Conservation (phyloP, 2,113 vertebrate genomes). For the Phyllostomus hastatus region DNA sequence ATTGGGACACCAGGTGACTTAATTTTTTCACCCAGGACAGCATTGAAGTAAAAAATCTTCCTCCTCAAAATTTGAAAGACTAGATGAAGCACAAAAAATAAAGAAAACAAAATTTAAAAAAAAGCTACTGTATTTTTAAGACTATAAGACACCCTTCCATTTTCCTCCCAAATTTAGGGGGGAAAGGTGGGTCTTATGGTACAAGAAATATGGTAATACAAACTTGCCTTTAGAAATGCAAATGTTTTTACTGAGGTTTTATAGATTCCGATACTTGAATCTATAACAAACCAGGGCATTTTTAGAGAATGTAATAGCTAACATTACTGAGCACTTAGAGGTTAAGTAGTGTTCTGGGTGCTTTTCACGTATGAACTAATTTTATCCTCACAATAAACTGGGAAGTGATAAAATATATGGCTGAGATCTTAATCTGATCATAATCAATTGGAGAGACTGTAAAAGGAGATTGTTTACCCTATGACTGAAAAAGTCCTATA, state of each 20-base stretch:
- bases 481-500: background rate
- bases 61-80: background rate
- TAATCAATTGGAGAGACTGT: background rate
- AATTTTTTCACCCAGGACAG: background rate
- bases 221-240: background rate
- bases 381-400: background rate
- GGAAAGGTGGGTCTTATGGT: too few species aligned
- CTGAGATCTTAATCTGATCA: background rate
- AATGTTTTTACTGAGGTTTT: background rate
- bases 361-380: background rate
- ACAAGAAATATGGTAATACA: background rate
- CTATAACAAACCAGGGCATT: background rate
- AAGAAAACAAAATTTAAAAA: background rate
- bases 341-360: background rate
- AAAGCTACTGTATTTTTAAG: background rate
- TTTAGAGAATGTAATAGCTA: background rate
- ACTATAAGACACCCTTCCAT: too few species aligned
- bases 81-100: background rate
- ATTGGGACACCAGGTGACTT: background rate
- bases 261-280: background rate
- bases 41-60: background rate
- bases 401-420: background rate
- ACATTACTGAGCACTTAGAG: background rate
- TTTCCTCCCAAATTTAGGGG: too few species aligned
- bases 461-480: background rate